These are phyloP conservation scores for Conger conger DNA, from an alignment of 2,113 vertebrate genomes.

Conservation along the genomic window DNA sequence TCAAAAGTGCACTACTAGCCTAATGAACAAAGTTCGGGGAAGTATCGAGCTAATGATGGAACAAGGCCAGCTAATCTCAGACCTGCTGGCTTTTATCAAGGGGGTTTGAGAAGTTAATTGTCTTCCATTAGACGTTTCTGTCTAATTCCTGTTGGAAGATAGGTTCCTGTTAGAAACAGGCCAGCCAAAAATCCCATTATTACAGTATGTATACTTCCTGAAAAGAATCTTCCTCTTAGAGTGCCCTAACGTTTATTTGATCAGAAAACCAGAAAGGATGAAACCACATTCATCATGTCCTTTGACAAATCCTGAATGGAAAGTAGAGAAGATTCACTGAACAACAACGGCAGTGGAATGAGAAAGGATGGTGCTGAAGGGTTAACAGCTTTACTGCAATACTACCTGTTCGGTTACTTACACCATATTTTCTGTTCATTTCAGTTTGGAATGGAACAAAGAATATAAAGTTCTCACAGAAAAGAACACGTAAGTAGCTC, in stretches of 20 bases:
- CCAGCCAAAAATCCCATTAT: constrained; percentile 1
- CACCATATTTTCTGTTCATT: background rate
- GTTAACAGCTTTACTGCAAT: background rate
- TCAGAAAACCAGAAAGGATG: background rate
- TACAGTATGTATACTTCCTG: background rate
- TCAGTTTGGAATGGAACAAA: background rate
- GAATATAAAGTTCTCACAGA: background rate
- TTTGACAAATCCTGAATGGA: background rate
- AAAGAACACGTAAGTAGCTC: background rate
- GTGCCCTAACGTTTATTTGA: background rate
- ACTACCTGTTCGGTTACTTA: background rate
- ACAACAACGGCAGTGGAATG: background rate
- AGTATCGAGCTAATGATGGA: background rate
- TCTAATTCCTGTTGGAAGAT: background rate
- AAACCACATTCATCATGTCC: background rate
- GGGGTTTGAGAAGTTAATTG: background rate
- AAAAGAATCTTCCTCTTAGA: background rate
- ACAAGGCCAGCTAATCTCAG: background rate
- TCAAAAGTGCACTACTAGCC: background rate
- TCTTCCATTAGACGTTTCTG: background rate
- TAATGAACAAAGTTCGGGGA: background rate
- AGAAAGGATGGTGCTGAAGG: background rate
- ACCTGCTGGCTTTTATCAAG: background rate
- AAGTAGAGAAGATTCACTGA: background rate
- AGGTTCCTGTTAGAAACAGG: background rate